Percentiles rank a stretch among this genome's conserved stretches.
Evolutionary conservation across 2,113 vertebrate genomes (phyloP).

Genomic region (Protobothrops flavoviridis): DNA sequence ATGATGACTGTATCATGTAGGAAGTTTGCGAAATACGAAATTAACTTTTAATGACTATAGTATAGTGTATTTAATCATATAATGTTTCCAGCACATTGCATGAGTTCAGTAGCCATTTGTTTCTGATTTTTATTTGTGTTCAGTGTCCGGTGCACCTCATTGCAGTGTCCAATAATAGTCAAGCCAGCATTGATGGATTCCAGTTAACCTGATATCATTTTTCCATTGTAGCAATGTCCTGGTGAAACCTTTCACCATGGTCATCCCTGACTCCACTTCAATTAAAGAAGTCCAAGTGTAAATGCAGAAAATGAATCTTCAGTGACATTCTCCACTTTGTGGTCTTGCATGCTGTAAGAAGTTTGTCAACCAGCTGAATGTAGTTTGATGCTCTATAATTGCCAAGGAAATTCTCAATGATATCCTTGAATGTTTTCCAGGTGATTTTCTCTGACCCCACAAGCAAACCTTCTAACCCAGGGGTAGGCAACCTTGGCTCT

Average conservation of each 20-base stretch:
- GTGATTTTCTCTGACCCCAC: background rate
- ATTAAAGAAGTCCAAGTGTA: background rate
- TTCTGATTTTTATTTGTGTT: background rate
- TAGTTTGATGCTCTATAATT: background rate
- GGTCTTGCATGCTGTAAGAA: background rate
- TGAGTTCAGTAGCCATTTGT: background rate
- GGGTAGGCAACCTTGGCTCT: no score
- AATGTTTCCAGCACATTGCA: background rate
- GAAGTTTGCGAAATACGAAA: background rate
- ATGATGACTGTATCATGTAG: background rate
- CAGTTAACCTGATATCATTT: background rate
- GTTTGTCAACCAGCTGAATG: background rate
- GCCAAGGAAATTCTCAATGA: background rate
- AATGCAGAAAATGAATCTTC: background rate
- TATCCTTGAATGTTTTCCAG: background rate
- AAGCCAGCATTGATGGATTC: background rate
- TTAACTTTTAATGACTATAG: background rate
- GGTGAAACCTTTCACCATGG: background rate
- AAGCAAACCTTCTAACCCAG: background rate
- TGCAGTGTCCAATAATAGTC: background rate
- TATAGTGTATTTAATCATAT: background rate
- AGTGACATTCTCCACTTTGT: background rate
- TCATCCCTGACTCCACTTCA: background rate
- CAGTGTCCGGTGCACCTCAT: background rate
- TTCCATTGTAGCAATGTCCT: background rate